Conservation (phyloP, 2,888 invertebrate species). For the Ligdia adustata region DNA sequence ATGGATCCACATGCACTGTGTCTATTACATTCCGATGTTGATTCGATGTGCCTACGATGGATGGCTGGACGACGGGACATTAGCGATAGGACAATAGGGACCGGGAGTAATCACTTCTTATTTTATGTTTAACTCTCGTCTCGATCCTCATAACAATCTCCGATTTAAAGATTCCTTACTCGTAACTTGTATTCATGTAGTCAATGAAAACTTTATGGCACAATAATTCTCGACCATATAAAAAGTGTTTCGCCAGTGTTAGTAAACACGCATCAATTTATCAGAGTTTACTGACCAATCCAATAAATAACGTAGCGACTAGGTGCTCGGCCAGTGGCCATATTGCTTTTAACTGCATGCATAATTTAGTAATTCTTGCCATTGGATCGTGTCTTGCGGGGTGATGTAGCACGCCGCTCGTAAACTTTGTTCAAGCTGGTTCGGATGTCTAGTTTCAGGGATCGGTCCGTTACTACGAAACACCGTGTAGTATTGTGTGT, state of each 20-base stretch:
- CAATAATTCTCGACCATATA: constrained; percentile 2
- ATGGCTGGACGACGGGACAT: constrained; percentile 35
- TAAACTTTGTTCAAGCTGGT: constrained; percentile 21
- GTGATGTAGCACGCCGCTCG: constrained; percentile 29
- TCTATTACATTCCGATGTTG: constrained; percentile 50
- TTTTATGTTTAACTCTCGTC: neutral
- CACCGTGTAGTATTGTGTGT: too few species aligned
- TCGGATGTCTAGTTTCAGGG: constrained; percentile 8
- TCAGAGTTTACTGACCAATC: constrained; percentile 10
- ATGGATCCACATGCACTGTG: constrained; percentile 35
- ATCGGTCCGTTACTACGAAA: neutral
- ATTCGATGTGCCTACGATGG: constrained; percentile 54
- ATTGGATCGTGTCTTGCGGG: constrained; percentile 30
- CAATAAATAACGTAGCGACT: constrained; percentile 26
- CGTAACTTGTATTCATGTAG: neutral
- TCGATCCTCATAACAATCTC: too few species aligned
- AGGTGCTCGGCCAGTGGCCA: constrained; percentile 30
- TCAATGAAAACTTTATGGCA: constrained; percentile 1
- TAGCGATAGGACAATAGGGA: constrained; percentile 21
- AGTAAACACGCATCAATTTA: constrained; percentile 7
- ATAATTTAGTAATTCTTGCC: constrained; percentile 33
- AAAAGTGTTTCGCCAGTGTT: constrained; percentile 1
- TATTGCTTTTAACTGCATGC: constrained; percentile 36
- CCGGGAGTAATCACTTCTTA: neutral
- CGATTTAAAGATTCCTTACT: too few species aligned